Conservation (phyloP, 2,797 vertebrate species). For the Leptoclinus maculatus region DNA sequence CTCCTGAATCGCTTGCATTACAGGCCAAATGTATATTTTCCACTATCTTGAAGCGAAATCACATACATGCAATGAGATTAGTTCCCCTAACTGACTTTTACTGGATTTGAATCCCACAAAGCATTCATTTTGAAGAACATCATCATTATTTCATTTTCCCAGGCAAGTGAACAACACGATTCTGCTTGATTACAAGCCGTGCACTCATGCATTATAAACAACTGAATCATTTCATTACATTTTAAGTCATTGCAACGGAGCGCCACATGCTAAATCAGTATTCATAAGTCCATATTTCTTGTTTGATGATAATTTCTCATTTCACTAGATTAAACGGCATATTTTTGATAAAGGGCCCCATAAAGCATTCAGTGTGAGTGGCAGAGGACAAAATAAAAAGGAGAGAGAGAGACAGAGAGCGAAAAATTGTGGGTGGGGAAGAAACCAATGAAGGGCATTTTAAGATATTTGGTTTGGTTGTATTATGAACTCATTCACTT, state of each 20-base stretch:
- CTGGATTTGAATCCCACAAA: conserved; percentile 70
- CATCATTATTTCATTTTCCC: conserved; percentile 80
- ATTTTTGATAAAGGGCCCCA: conserved; percentile 67
- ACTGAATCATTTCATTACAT: conserved; percentile 77
- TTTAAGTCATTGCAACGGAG: conserved; percentile 75
- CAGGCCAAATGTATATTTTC: not conserved
- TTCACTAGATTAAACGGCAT: conserved; percentile 79
- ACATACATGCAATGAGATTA: conserved; percentile 59
- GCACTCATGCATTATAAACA: conserved; percentile 80
- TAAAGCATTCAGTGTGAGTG: conserved; percentile 50
- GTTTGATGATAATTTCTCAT: conserved; percentile 80
- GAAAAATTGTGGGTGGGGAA: not conserved
- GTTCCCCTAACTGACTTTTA: conserved; percentile 64
- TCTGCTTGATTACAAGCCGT: conserved; percentile 79
- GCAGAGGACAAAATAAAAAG: conserved; percentile 31
- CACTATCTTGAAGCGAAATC: conserved; percentile 45
- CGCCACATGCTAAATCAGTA: conserved; percentile 71
- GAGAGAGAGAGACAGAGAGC: conserved; percentile 1
- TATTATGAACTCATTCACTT: conserved; percentile 42
- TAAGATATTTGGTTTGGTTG: conserved; percentile 51
- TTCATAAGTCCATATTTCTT: conserved; percentile 75
- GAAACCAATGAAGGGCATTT: conserved; percentile 44
- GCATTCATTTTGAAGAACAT: conserved; percentile 79
- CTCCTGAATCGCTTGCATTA: conserved; percentile 13
- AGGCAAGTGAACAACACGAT: conserved; percentile 79